Evolutionary conservation across 1,140 invertebrate species (phyloP).

Genomic region (Popillia japonica): DNA sequence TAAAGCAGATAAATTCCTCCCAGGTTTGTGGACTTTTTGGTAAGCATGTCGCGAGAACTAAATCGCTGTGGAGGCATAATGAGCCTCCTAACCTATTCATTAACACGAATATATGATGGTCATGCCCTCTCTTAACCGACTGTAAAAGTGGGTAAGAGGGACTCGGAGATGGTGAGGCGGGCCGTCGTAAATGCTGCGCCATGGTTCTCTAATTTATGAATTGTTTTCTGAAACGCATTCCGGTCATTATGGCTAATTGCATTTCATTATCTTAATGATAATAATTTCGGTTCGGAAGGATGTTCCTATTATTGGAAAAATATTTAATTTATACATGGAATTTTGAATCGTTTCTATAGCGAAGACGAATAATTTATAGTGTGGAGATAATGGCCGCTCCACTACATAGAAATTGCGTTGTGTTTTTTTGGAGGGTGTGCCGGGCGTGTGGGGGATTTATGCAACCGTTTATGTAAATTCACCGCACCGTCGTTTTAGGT

Average conservation of each 20-base stretch:
- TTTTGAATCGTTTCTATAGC: not conserved
- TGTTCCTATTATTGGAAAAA: not conserved
- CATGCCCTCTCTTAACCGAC: too few species aligned
- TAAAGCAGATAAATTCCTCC: too few species aligned
- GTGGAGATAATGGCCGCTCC: not conserved
- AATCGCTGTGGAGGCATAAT: too few species aligned
- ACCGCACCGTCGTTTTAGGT: too few species aligned
- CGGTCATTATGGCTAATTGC: not conserved
- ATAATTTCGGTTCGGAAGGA: conserved; percentile 9
- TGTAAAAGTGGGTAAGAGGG: too few species aligned
- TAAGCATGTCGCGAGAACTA: too few species aligned
- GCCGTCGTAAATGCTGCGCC: not conserved
- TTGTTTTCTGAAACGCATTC: not conserved
- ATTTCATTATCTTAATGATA: conserved; percentile 7
- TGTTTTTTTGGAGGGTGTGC: not conserved
- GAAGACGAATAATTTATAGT: not conserved
- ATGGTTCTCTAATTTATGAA: not conserved
- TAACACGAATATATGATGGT: too few species aligned
- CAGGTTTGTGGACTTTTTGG: too few species aligned
- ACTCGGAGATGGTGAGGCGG: not conserved
- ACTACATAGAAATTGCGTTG: not conserved
- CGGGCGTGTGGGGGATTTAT: not conserved
- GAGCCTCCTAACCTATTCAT: too few species aligned
- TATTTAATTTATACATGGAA: conserved; percentile 17
- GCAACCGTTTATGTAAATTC: not conserved